A percentile compares a stretch with the other conserved stretches of the same genome.
Evolutionary conservation across 2,797 vertebrate genomes (phyloP).

Genomic region (Leucoraja ocellata): DNA sequence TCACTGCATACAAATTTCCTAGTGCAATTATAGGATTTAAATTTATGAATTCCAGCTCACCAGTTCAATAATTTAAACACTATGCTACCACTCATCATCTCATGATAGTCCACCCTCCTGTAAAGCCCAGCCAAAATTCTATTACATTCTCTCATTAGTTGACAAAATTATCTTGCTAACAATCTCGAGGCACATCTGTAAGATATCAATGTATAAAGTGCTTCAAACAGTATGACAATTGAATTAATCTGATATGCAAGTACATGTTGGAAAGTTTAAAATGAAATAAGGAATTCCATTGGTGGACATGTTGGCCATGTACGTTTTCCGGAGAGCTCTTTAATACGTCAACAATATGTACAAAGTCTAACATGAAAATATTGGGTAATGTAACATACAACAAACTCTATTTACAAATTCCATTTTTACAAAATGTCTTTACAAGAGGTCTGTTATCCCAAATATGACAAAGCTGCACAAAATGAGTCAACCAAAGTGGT

Average conservation of each 20-base stretch:
- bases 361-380: slow-evolving; percentile 81
- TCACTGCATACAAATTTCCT: too few relatives aligned
- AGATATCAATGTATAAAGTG: neutral
- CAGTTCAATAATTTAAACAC: too few relatives aligned
- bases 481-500: slow-evolving; percentile 57
- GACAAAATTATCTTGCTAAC: neutral
- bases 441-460: slow-evolving; percentile 68
- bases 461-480: slow-evolving; percentile 51
- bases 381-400: slow-evolving; percentile 63
- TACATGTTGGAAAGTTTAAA: neutral
- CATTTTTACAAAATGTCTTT: slow-evolving; percentile 82
- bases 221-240: neutral
- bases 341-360: slow-evolving; percentile 88
- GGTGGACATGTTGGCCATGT: neutral
- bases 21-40: too few relatives aligned
- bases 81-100: too few relatives aligned
- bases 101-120: neutral
- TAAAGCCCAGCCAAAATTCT: neutral
- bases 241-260: slow-evolving; percentile 1
- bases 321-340: slow-evolving; percentile 55
- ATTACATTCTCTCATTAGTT: neutral
- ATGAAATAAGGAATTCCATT: neutral
- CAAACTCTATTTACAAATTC: slow-evolving; percentile 85
- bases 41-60: too few relatives aligned
- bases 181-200: neutral